These are phyloP conservation scores for Amaurobius ferox DNA, from an alignment of 2,888 invertebrate species.

Conservation along the genomic window DNA sequence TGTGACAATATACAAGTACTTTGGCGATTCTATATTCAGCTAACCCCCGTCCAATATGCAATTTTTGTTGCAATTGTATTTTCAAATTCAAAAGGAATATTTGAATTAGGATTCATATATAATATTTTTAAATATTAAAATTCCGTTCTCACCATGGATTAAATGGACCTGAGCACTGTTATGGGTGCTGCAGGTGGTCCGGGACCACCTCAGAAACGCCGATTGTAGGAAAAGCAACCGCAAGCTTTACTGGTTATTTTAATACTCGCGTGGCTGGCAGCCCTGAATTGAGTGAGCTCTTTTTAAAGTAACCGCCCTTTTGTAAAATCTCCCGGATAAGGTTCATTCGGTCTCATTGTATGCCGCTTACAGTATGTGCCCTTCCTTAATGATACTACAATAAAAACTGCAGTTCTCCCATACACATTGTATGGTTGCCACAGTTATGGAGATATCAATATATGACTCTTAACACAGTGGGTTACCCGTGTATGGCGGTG, in stretches of 20 bases:
- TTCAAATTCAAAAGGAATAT: too few relatives aligned
- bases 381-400: conserved; percentile 63
- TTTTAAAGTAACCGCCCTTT: conserved; percentile 47
- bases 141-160: too few relatives aligned
- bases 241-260: conserved; percentile 53
- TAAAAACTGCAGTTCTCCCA: conserved; percentile 20
- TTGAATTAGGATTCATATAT: too few relatives aligned
- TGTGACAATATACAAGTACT: too few relatives aligned
- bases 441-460: neutral
- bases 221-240: conserved; percentile 51
- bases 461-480: neutral
- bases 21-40: too few relatives aligned
- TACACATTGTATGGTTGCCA: conserved; percentile 30
- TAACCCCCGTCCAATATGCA: too few relatives aligned
- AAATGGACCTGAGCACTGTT: neutral
- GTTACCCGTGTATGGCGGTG: too few relatives aligned
- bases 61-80: too few relatives aligned
- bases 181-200: conserved; percentile 37
- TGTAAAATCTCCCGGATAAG: conserved; percentile 21
- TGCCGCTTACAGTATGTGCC: conserved; percentile 24
- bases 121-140: too few relatives aligned
- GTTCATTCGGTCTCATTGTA: conserved; percentile 33
- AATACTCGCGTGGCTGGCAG: conserved; percentile 65
- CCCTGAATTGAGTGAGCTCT: conserved; percentile 50
- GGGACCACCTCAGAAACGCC: conserved; percentile 48